Evolutionary conservation across 2,888 invertebrate species (phyloP).

Genomic region (Tiliacea aurago): DNA sequence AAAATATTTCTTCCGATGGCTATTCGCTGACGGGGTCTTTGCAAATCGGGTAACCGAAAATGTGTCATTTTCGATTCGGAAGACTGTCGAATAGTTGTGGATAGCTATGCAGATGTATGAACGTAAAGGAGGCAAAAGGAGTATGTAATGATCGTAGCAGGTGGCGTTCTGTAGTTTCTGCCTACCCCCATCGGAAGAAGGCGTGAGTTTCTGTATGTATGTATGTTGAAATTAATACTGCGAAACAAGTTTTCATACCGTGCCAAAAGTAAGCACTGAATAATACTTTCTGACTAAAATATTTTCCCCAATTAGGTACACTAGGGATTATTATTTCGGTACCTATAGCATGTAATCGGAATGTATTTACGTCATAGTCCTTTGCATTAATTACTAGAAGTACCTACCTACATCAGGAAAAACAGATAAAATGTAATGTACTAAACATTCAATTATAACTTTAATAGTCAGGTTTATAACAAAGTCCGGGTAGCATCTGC

Average conservation of each 20-base stretch:
- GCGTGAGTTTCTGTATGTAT: too few relatives aligned
- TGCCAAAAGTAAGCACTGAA: neutral
- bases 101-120: too few relatives aligned
- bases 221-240: neutral
- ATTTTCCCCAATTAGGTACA: neutral
- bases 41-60: too few relatives aligned
- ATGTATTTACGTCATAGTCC: neutral
- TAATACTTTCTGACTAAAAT: neutral
- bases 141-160: too few relatives aligned
- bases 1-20: too few relatives aligned
- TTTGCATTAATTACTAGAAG: neutral
- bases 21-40: too few relatives aligned
- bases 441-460: constrained; percentile 47
- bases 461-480: constrained; percentile 52
- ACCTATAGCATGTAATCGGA: too few relatives aligned
- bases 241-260: neutral
- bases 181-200: too few relatives aligned
- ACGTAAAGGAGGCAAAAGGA: too few relatives aligned
- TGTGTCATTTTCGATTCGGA: too few relatives aligned
- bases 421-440: constrained; percentile 7
- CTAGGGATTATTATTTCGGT: neutral
- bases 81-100: too few relatives aligned
- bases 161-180: too few relatives aligned
- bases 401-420: neutral
- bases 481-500: constrained; percentile 76